Conservation (phyloP, 2,797 vertebrate genomes). For the Enteromius viviparus region DNA sequence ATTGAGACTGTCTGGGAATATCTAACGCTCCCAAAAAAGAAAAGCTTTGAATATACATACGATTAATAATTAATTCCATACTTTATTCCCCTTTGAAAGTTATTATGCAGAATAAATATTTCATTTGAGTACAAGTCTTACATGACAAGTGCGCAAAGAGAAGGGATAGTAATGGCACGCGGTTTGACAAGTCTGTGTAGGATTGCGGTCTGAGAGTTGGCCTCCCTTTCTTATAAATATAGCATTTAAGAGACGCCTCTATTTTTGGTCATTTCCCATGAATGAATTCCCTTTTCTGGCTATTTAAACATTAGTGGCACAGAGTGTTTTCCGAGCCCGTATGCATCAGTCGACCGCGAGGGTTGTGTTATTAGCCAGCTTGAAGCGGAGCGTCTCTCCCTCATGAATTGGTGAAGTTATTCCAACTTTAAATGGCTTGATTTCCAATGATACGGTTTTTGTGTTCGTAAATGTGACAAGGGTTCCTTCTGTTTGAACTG, state of each 20-base stretch:
- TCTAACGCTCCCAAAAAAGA: slow-evolving; percentile 74
- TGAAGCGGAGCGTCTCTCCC: slow-evolving; percentile 22
- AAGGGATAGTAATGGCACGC: slow-evolving; percentile 79
- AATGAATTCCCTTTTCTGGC: slow-evolving; percentile 69
- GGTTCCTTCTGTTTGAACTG: slow-evolving; percentile 58
- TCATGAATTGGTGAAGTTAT: slow-evolving; percentile 42
- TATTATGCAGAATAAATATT: slow-evolving; percentile 85
- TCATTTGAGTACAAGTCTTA: slow-evolving; percentile 80
- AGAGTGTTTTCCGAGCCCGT: slow-evolving; percentile 24
- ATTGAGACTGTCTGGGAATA: slow-evolving; percentile 79
- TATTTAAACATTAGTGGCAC: slow-evolving; percentile 52
- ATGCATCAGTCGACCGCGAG: slow-evolving; percentile 20
- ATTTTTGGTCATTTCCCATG: slow-evolving; percentile 74
- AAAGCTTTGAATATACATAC: slow-evolving; percentile 82
- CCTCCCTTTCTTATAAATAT: slow-evolving; percentile 71
- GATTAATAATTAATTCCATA: slow-evolving; percentile 83
- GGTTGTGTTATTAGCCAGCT: slow-evolving; percentile 39
- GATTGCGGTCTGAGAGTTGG: slow-evolving; percentile 62
- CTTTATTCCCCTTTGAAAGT: slow-evolving; percentile 84
- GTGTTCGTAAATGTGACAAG: slow-evolving; percentile 55
- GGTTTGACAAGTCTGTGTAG: slow-evolving; percentile 80
- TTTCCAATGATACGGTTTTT: slow-evolving; percentile 17
- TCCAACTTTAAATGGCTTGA: slow-evolving; percentile 41
- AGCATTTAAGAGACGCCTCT: slow-evolving; percentile 72
- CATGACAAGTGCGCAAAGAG: slow-evolving; percentile 80